Evolutionary conservation across 2,888 invertebrate species (phyloP), one percentile per base, ranked within the genome.

Genomic region (Hemaris fuciformis): DNA sequence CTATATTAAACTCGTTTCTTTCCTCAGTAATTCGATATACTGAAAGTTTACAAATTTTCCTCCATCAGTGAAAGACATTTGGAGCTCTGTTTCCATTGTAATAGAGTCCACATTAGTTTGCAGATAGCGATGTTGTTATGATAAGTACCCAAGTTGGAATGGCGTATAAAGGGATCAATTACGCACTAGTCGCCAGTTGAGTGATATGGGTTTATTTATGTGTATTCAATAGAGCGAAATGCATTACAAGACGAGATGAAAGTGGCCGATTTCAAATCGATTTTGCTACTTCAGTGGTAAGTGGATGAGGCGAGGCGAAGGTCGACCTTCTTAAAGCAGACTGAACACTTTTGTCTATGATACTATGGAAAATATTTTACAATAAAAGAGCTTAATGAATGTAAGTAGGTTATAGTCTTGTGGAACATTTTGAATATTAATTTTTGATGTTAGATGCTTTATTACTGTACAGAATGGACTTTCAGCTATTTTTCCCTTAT

Each of bases 161-260:
- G 57, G 60, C 61, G 63, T 65, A 62, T 64, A 62, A 66, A 60
- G 46, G 62, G 62, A 66, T 68, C 67, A 69, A 67, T 67, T 66
- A 63, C 64, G 66, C 56, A 64, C 61, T 60, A 60, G 60, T 61
- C 45, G 61, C 41, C 62, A 59, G 66, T 66, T 53, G 60, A 60
- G 53, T 63, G 66, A 66, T 64, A 59, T 48, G 59, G 61, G 59
- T 60, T 46, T 62, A 68, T 67, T 67, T 65, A 59, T 67, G 66
- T 68, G 68, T 65, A 66, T 62, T 64, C 63, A 56, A 63, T 64
- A 57, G 45, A 62, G 63, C 53, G 63, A 53, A 53, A 53, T 53
- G 53, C 53, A 53, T 53, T 53, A 53, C 53, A 53, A 53, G 53
- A 53, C 53, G 27, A 53, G 53, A 53, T 53, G 53, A 53, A 53